Evolutionary conservation across 2,797 vertebrate species (phyloP), one percentile per base, ranked within the genome.

Genomic region (Uromys caudimaculatus): DNA sequence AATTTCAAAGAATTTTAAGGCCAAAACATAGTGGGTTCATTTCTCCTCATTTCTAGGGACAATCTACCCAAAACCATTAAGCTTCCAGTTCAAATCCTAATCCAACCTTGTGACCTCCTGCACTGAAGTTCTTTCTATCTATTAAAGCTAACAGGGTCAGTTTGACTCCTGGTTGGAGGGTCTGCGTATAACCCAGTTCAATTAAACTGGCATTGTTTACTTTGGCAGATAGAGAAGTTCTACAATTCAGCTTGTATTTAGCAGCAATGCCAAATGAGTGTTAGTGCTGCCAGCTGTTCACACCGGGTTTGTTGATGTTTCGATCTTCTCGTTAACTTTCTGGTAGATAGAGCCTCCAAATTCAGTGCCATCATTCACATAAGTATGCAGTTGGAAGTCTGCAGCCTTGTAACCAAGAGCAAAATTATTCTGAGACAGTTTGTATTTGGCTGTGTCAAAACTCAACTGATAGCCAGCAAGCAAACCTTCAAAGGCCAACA

Each of bases 261-360:
- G 99, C 98, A 95, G 99, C 99, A 21, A 99, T 99, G 82, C 99
- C 99, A 97, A 99, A 84, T 99, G 99, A 17, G 99, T 99, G 98
- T 99, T 99, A 98, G 99, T 99, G 97, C 99, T 99, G 97, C 99
- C 99, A 27, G 99, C 99, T 7, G 99, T 99, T 99, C 99, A 99
- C 4, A 99, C 99, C 94, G 99, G 98, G 94, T 99, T 99, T 90
- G 99, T 99, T 0, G 99, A 99, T 0, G 99, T 99, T 98, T 99
- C 99, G 95, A 99, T 97, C 90, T 99, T 98, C 76, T 98, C 35
- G 90, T 99, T 99, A 94, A 99, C 99, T 97, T 99, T 99, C 98
- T 99, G 99, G 98, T 99, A 99, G 98, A 99, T 99, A n/a, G 99
- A 99, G 62, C 99, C 99, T 73, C 99, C 99, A 38, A 99, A 99